Base-by-base conservation (phyloP, 2,888 invertebrate species). In the Cheilosia grossa region DNA sequence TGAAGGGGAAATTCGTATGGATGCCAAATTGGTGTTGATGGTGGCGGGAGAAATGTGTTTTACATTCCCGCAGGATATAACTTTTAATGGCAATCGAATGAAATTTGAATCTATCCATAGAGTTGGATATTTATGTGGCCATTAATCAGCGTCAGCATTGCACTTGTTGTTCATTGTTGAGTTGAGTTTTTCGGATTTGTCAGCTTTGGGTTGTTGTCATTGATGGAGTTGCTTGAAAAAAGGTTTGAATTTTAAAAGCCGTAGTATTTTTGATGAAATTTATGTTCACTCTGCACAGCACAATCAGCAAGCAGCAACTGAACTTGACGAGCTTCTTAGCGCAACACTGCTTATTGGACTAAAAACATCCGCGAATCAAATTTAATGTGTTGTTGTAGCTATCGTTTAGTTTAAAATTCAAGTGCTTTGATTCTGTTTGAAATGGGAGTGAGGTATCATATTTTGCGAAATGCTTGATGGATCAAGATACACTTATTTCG, bases 31-130 rank as follows among this genome's bases (percentile, higher is more conserved):
- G 61, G 17, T 49, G 40, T 10, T 33, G 21, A 63, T 24, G 30
- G 56, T 49, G 61, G 61, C 17, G 19, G 49, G 24, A 13, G 44
- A 67, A 63, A 69, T 49, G 63, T 63, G 21, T 73, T 73, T 37
- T 44, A 63, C 51, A 56, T 69, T 10, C 66, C 44, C 51, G 24
- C 67, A 63, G 44, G 61, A 67, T 72, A 67, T 73, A 67, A 53
- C 72, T 51, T 79, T 73, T 53, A 78, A 82, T 72, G 33, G 67
- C 67, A 37, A 69, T 73, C 54, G 64, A 72, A 58, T 53, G 51
- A 44, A 51, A 72, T 77, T 66, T 42, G 10, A 42, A 67, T 73
- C 44, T 53, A 44, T 54, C 21, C 33, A 63, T 53, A 44, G 37
- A 49, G 30, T 27, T 44, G 6, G 27, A 27, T 27, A 42, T 56